Evolutionary conservation across 1,140 invertebrate species (phyloP).

Genomic region (Leptinotarsa texana): DNA sequence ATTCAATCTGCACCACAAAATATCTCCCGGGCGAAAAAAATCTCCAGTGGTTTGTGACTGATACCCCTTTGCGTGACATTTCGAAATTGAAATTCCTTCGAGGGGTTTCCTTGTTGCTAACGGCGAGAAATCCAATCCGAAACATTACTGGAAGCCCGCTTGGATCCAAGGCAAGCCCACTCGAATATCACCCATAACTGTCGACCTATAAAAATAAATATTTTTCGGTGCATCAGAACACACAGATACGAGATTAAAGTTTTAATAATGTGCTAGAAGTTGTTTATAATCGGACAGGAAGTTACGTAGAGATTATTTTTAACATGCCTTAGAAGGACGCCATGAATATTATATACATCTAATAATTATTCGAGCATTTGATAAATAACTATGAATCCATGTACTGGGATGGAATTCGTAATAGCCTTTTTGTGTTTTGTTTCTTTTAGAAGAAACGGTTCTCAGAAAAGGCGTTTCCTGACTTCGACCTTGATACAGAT

Average conservation of each 20-base stretch:
- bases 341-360: constrained; percentile 14
- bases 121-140: neutral
- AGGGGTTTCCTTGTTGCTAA: neutral
- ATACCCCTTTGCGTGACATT: neutral
- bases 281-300: constrained; percentile 21
- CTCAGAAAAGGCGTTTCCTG: too few relatives aligned
- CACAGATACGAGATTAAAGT: constrained; percentile 17
- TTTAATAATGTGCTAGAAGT: constrained; percentile 13
- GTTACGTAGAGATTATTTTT: constrained; percentile 19
- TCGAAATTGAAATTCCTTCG: neutral
- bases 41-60: too few relatives aligned
- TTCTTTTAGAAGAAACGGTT: neutral
- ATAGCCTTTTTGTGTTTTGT: neutral
- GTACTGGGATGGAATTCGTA: neutral
- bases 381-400: constrained; percentile 15
- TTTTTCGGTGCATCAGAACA: constrained; percentile 1
- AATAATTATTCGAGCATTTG: constrained; percentile 11
- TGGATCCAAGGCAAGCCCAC: neutral
- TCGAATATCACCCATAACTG: neutral
- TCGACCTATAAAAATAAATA: constrained; percentile 8
- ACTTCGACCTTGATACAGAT: too few relatives aligned
- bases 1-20: too few relatives aligned
- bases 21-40: too few relatives aligned
- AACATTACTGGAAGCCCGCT: neutral
- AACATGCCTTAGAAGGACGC: constrained; percentile 16